phyloP scores from a whole-genome alignment of 30 jellyfish, hydroid and myxozoan species.

The Hydra vulgaris region DNA sequence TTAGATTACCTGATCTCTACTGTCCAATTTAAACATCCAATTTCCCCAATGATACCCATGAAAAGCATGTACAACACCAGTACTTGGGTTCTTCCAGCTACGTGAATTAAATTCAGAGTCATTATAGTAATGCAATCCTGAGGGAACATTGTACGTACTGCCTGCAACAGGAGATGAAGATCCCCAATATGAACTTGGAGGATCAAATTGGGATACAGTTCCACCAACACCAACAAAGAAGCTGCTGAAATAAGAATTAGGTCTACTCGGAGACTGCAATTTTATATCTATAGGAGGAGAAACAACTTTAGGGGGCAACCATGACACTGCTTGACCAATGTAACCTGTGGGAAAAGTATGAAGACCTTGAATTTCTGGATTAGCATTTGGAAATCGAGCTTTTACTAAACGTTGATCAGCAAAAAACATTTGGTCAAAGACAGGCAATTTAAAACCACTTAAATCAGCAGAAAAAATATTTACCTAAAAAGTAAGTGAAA shows the following conservation, averaged over 20 bases:
- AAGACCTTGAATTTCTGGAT: slow-evolving; percentile 87
- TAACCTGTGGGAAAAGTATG: slow-evolving; percentile 91
- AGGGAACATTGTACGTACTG: slow-evolving; percentile 72
- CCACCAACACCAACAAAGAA: slow-evolving; percentile 81
- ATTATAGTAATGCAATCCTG: slow-evolving; percentile 62
- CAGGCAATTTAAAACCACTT: slow-evolving; percentile 28
- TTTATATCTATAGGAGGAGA: slow-evolving; percentile 70
- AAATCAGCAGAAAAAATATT: slow-evolving; percentile 68
- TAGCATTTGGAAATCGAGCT: slow-evolving; percentile 94
- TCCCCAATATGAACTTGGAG: slow-evolving; percentile 97
- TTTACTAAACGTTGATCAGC: slow-evolving; percentile 66
- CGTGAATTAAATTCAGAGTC: slow-evolving; percentile 63
- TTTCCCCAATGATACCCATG: slow-evolving; percentile 95
- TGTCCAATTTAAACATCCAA: slow-evolving; percentile 77
- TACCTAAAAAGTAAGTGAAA: slow-evolving; percentile 26
- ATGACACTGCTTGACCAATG: slow-evolving; percentile 52
- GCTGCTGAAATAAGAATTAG: slow-evolving; percentile 47
- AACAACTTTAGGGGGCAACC: slow-evolving; percentile 72
- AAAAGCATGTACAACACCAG: slow-evolving; percentile 94
- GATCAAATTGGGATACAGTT: slow-evolving; percentile 77
- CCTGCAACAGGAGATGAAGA: slow-evolving; percentile 88
- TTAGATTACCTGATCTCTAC: slow-evolving; percentile 55
- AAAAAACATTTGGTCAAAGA: slow-evolving; percentile 61
- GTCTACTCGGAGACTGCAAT: slow-evolving; percentile 56
- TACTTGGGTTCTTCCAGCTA: slow-evolving; percentile 73